These are phyloP conservation scores for Sebastolobus altivelis DNA, from an alignment of 2,797 vertebrate species.

Conservation along the genomic window DNA sequence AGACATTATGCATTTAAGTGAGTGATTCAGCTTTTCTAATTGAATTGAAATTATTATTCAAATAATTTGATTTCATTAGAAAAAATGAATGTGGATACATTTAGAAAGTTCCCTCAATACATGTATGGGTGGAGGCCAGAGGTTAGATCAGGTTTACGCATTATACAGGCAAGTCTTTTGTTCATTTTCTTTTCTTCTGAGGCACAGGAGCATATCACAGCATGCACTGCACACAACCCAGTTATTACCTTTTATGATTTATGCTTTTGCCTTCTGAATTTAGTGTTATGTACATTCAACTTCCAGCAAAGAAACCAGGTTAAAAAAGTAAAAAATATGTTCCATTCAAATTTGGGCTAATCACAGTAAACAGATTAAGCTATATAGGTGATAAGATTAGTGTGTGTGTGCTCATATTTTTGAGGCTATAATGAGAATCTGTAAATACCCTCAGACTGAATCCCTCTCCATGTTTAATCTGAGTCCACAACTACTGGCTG, in stretches of 20 bases:
- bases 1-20: neutral
- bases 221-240: slow-evolving; percentile 15
- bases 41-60: neutral
- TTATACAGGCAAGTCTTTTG: slow-evolving; percentile 1
- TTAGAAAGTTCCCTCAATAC: neutral
- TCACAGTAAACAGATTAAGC: slow-evolving; percentile 74
- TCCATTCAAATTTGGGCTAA: slow-evolving; percentile 53
- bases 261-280: slow-evolving; percentile 4
- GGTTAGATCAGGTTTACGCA: neutral
- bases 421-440: slow-evolving; percentile 77
- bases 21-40: neutral
- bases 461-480: slow-evolving; percentile 82
- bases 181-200: neutral
- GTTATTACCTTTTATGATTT: neutral
- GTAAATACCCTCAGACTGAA: slow-evolving; percentile 82
- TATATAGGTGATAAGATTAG: slow-evolving; percentile 69
- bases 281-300: neutral
- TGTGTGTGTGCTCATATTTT: slow-evolving; percentile 57
- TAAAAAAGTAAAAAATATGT: slow-evolving; percentile 35
- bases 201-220: slow-evolving; percentile 4
- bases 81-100: neutral
- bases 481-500: slow-evolving; percentile 77
- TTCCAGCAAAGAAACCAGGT: slow-evolving; percentile 24
- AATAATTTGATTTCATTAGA: neutral
- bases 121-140: neutral